Evolutionary conservation across 2,113 vertebrate species (phyloP).

Genomic region (Benthochromis sp.): DNA sequence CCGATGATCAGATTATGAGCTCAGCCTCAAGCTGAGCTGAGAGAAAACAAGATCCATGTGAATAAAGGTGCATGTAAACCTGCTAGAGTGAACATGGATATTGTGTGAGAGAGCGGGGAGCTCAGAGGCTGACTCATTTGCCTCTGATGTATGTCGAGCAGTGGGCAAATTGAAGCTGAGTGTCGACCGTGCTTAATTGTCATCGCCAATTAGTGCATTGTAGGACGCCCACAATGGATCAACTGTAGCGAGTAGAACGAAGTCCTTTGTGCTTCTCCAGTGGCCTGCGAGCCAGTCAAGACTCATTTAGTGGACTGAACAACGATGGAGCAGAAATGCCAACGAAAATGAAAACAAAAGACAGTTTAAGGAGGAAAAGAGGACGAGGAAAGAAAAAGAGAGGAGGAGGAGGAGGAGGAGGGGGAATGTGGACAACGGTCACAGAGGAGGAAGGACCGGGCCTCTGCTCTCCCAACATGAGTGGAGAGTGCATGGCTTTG

Average conservation of each 20-base stretch:
- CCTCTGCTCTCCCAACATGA: constrained; percentile 56
- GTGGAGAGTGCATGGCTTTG: neutral
- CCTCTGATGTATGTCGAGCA: constrained; percentile 60
- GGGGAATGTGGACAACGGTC: constrained; percentile 63
- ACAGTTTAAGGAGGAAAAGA: constrained; percentile 65
- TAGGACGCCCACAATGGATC: constrained; percentile 84
- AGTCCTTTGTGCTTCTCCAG: constrained; percentile 89
- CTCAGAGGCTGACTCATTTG: constrained; percentile 18
- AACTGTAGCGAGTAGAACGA: constrained; percentile 82
- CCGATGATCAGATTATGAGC: neutral
- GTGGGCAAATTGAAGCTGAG: constrained; percentile 79
- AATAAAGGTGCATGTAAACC: constrained; percentile 17
- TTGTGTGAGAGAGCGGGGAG: neutral
- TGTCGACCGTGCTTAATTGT: constrained; percentile 80
- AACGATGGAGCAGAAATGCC: constrained; percentile 83
- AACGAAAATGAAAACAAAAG: constrained; percentile 79
- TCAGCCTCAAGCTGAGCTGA: neutral
- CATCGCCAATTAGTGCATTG: constrained; percentile 95
- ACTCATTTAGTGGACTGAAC: constrained; percentile 88
- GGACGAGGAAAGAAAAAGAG: constrained; percentile 10
- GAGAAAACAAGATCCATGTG: neutral
- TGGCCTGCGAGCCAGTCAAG: constrained; percentile 91
- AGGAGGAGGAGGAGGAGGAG: neutral
- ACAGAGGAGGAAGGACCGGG: constrained; percentile 51
- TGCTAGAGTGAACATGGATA: constrained; percentile 3